These are phyloP conservation scores for Phlogophora meticulosa DNA, from an alignment of 2,888 invertebrate species.

Conservation along the genomic window DNA sequence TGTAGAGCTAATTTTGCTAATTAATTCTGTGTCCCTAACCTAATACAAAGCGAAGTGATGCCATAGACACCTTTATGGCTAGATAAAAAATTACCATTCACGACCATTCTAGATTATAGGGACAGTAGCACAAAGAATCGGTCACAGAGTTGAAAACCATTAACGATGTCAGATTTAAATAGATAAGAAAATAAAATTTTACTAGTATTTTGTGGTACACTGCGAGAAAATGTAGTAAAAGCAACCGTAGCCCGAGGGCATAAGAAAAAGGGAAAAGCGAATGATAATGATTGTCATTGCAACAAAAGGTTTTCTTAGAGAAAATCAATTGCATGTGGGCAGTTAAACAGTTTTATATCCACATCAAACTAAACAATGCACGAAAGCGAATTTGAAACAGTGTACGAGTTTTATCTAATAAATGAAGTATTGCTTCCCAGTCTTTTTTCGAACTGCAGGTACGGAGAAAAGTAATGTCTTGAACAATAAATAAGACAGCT, in stretches of 20 bases:
- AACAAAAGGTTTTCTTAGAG: not conserved
- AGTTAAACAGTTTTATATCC: constrained; percentile 23
- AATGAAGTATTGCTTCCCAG: constrained; percentile 23
- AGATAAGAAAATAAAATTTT: not conserved
- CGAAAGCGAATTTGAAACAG: constrained; percentile 13
- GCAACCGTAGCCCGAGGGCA: not conserved
- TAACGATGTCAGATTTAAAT: not conserved
- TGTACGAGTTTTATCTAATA: constrained; percentile 19
- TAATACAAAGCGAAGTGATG: constrained; percentile 44
- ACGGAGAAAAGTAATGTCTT: constrained; percentile 38
- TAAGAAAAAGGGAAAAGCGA: not conserved
- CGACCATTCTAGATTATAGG: constrained; percentile 21
- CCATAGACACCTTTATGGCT: constrained; percentile 40
- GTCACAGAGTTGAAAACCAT: not conserved
- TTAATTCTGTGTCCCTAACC: constrained; percentile 66
- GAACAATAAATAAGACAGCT: constrained; percentile 50
- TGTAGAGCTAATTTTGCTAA: constrained; percentile 59
- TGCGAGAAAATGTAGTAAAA: not conserved
- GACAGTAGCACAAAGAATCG: not conserved
- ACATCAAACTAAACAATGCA: constrained; percentile 26
- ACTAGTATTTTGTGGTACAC: not conserved
- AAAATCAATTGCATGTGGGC: constrained; percentile 3
- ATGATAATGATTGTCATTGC: not conserved
- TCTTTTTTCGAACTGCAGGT: constrained; percentile 24
- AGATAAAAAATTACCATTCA: constrained; percentile 30